Evolutionary conservation across 2,797 vertebrate species (phyloP).

Genomic region (Hemitrygon akajei): DNA sequence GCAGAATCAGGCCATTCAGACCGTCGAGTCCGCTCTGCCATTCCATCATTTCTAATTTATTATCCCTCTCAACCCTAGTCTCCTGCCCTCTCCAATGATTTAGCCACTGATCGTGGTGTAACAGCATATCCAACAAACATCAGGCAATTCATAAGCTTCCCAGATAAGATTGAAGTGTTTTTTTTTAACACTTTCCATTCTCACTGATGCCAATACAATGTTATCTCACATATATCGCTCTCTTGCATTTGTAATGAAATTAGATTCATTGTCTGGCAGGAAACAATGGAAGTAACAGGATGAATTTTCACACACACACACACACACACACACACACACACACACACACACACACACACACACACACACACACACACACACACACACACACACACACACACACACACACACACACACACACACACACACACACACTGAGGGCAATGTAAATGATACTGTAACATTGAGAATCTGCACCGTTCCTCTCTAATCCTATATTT

Average conservation of each 20-base stretch:
- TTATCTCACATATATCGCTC: not conserved
- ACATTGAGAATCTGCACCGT: not conserved
- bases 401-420: not conserved
- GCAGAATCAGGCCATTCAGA: too few relatives aligned
- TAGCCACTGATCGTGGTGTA: not conserved
- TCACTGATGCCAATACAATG: not conserved
- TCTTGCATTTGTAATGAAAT: not conserved
- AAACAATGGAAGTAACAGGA: not conserved
- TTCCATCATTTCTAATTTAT: too few relatives aligned
- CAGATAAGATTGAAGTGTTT: not conserved
- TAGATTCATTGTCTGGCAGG: not conserved
- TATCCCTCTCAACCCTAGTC: too few relatives aligned
- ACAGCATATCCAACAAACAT: not conserved
- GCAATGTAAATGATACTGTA: not conserved
- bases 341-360: not conserved
- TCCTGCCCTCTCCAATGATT: too few relatives aligned
- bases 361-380: not conserved
- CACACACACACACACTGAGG: too few relatives aligned
- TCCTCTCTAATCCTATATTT: not conserved
- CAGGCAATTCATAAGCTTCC: not conserved
- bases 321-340: not conserved
- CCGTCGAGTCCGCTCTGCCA: too few relatives aligned
- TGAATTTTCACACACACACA: not conserved
- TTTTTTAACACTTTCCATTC: not conserved
- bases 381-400: not conserved